These are phyloP conservation scores for Helogale parvula DNA, from an alignment of 2,113 vertebrate species.

Conservation along the genomic window DNA sequence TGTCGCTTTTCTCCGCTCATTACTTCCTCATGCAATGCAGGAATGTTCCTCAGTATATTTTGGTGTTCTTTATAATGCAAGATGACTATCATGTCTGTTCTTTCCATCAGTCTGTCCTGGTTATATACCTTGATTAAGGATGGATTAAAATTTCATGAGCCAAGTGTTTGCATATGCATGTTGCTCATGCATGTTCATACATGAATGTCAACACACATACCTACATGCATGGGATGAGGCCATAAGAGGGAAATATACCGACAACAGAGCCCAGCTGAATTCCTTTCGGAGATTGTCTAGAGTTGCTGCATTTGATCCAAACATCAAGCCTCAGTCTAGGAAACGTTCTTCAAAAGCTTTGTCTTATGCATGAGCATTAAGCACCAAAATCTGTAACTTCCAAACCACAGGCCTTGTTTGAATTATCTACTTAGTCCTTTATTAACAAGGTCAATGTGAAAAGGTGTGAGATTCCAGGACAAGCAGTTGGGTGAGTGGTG, in stretches of 20 bases:
- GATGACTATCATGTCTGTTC: neutral
- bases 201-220: neutral
- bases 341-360: neutral
- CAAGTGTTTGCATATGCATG: neutral
- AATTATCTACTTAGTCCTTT: neutral
- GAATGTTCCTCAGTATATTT: neutral
- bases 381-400: neutral
- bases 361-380: neutral
- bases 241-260: too few relatives aligned
- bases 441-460: neutral
- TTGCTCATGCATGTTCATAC: fast-evolving
- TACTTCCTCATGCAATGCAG: neutral
- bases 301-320: neutral
- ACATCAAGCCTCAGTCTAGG: neutral
- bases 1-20: neutral
- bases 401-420: neutral
- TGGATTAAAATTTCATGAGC: neutral
- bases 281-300: neutral
- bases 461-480: neutral
- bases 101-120: neutral
- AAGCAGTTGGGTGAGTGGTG: neutral
- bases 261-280: neutral
- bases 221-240: too few relatives aligned
- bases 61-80: neutral
- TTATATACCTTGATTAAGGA: neutral